These are phyloP conservation scores for Gastracanthus pulcherrimus DNA, from an alignment of 2,888 invertebrate species.

Conservation along the genomic window DNA sequence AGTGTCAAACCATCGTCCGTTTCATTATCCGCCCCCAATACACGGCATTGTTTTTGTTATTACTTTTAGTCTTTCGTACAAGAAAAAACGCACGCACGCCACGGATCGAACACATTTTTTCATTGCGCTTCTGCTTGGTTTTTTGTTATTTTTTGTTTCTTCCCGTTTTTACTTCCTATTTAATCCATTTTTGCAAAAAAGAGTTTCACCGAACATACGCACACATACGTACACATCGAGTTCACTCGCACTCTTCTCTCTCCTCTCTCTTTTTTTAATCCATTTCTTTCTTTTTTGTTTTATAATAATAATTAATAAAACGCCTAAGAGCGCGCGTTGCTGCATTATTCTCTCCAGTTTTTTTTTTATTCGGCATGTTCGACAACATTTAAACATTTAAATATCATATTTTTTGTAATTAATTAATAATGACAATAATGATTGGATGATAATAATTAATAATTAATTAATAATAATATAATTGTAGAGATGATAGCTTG, in stretches of 20 bases:
- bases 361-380: slow-evolving; percentile 36
- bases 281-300: background rate
- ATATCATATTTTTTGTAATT: slow-evolving; percentile 69
- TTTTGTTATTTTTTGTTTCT: background rate
- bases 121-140: slow-evolving; percentile 16
- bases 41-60: slow-evolving; percentile 66
- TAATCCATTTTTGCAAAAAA: slow-evolving; percentile 28
- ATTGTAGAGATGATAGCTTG: slow-evolving; percentile 47
- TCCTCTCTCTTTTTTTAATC: slow-evolving; percentile 5
- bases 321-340: slow-evolving; percentile 42
- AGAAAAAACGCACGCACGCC: slow-evolving; percentile 48
- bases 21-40: slow-evolving; percentile 70
- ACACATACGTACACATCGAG: slow-evolving; percentile 40
- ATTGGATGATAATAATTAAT: slow-evolving; percentile 65
- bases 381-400: slow-evolving; percentile 72
- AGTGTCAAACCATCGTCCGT: slow-evolving; percentile 62
- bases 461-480: slow-evolving; percentile 70
- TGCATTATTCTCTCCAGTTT: slow-evolving; percentile 46
- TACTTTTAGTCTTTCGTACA: slow-evolving; percentile 47
- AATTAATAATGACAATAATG: slow-evolving; percentile 67
- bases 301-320: slow-evolving; percentile 44
- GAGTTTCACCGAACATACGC: slow-evolving; percentile 47
- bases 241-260: background rate
- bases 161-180: slow-evolving; percentile 7
- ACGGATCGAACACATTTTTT: slow-evolving; percentile 52